Conservation (phyloP, 2,113 vertebrate genomes). For the Cynopterus brachyotis region DNA sequence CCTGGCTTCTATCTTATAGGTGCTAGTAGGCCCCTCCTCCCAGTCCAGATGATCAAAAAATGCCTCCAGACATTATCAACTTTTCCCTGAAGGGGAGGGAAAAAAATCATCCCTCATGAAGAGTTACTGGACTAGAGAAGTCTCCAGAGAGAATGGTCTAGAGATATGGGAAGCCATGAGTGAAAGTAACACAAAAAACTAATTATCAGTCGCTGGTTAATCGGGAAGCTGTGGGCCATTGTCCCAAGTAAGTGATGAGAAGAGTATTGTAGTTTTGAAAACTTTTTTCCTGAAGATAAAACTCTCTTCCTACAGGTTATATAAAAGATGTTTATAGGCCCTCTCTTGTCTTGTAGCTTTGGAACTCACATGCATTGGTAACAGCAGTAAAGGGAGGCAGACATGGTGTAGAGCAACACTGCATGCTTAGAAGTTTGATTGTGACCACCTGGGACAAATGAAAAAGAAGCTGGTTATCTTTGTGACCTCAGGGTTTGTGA, state of each 20-base stretch:
- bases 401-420: neutral
- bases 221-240: neutral
- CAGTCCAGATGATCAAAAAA: neutral
- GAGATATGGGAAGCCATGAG: neutral
- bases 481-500: neutral
- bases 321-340: neutral
- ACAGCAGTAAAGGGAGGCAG: neutral
- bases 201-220: neutral
- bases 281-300: conserved; percentile 24
- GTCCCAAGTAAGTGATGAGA: neutral
- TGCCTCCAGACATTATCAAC: neutral
- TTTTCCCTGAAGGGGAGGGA: neutral
- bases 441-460: neutral
- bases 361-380: neutral
- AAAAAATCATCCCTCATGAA: neutral
- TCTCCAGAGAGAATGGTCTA: neutral
- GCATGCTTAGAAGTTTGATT: neutral
- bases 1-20: neutral
- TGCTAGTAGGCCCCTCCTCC: neutral
- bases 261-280: neutral
- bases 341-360: neutral
- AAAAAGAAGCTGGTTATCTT: neutral
- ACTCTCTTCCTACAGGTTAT: neutral
- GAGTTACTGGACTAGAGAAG: neutral
- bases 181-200: neutral